A percentile compares a stretch with the other conserved stretches of the same genome.
These are phyloP conservation scores for Siderastrea siderea DNA, from an alignment of 92 coral and sea anemone genomes.

Conservation along the genomic window DNA sequence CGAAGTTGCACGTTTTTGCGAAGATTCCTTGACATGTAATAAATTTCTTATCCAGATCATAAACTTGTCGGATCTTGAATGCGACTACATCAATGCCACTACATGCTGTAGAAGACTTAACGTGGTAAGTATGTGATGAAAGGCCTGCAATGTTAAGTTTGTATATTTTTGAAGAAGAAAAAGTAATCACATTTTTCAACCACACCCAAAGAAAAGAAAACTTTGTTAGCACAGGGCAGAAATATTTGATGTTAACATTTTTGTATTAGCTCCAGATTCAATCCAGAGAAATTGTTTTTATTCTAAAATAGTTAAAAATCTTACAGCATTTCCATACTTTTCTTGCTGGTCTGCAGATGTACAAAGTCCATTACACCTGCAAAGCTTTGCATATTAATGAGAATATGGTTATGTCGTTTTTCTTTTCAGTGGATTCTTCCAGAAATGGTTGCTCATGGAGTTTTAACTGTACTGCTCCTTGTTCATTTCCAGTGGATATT, in stretches of 20 bases:
- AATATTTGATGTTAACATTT: neutral
- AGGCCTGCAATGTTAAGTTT: neutral
- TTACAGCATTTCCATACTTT: neutral
- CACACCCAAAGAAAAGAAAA: constrained; percentile 12
- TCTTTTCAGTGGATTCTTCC: constrained; percentile 92
- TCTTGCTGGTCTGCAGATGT: neutral
- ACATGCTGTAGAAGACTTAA: constrained; percentile 91
- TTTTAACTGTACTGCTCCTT: constrained; percentile 80
- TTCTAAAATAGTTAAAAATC: neutral
- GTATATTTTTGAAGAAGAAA: neutral
- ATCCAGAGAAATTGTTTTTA: neutral
- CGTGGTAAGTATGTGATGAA: constrained; percentile 70
- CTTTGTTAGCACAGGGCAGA: no score
- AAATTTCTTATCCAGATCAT: constrained; percentile 71
- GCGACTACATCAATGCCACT: constrained; percentile 98
- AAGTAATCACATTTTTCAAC: neutral
- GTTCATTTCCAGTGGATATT: constrained; percentile 93
- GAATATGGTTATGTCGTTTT: neutral
- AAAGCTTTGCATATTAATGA: neutral
- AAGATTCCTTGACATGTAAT: constrained; percentile 39
- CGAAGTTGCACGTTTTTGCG: neutral
- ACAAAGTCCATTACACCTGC: neutral
- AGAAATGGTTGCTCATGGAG: constrained; percentile 93
- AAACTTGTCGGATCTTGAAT: constrained; percentile 96
- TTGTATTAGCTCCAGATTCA: no score